These are phyloP conservation scores for Gisinianus flammeolus DNA, from an alignment of 2,888 invertebrate genomes.

Conservation along the genomic window DNA sequence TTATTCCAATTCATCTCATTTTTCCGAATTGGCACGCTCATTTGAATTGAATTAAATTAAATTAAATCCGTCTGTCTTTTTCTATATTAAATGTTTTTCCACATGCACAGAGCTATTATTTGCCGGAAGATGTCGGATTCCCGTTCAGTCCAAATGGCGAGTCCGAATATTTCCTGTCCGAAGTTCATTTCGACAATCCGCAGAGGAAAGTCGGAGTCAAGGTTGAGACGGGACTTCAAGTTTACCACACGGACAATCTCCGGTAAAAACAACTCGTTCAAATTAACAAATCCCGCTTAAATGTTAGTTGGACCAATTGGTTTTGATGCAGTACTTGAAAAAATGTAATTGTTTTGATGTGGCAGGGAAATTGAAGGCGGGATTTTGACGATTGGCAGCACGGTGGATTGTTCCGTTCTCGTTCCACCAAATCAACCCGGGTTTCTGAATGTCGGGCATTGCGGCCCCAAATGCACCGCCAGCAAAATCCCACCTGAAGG, in stretches of 20 bases:
- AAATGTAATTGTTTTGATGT: too few species aligned
- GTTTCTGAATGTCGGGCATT: slow-evolving; percentile 82
- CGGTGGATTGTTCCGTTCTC: slow-evolving; percentile 78
- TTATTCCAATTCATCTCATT: too few species aligned
- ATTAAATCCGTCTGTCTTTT: too few species aligned
- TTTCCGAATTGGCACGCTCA: not conserved
- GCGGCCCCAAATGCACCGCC: slow-evolving; percentile 76
- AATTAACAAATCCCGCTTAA: too few species aligned
- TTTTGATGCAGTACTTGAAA: too few species aligned
- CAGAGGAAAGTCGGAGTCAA: slow-evolving; percentile 42
- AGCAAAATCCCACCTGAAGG: slow-evolving; percentile 60
- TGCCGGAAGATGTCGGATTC: slow-evolving; percentile 78
- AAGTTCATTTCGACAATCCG: slow-evolving; percentile 87
- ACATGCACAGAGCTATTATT: slow-evolving; percentile 72
- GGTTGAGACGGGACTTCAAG: slow-evolving; percentile 77
- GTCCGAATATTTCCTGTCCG: slow-evolving; percentile 79
- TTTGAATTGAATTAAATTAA: too few species aligned
- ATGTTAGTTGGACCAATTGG: too few species aligned
- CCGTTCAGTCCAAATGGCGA: slow-evolving; percentile 78
- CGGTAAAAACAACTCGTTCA: too few species aligned
- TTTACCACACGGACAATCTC: slow-evolving; percentile 76
- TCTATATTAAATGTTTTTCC: too few species aligned
- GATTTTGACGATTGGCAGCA: slow-evolving; percentile 77
- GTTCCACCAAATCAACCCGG: slow-evolving; percentile 67
- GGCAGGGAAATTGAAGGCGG: slow-evolving; percentile 76